Conservation (phyloP, 2,888 invertebrate species). For the Drosophila imparisetae region DNA sequence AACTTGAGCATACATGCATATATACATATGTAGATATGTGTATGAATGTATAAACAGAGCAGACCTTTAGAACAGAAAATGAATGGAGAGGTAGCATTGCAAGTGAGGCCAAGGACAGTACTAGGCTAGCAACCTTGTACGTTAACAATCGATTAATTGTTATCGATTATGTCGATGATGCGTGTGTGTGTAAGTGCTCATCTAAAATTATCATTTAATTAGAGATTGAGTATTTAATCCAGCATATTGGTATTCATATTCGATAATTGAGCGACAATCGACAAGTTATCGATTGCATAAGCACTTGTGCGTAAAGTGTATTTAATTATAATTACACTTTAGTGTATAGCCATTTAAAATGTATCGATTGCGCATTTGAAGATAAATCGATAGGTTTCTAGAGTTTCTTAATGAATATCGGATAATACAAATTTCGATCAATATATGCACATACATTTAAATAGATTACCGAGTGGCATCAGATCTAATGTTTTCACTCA, state of each 20-base stretch:
- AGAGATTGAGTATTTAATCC: not conserved
- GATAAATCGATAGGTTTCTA: not conserved
- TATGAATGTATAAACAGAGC: not conserved
- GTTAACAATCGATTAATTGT: constrained; percentile 2
- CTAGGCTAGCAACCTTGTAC: not conserved
- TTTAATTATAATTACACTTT: not conserved
- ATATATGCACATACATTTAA: not conserved
- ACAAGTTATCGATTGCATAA: not conserved
- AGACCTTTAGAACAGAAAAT: not conserved
- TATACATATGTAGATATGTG: not conserved
- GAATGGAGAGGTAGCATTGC: not conserved
- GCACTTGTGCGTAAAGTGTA: not conserved
- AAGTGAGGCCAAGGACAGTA: constrained; percentile 16
- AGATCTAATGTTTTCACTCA: not conserved
- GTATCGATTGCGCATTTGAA: not conserved
- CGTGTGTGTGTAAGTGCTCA: not conserved
- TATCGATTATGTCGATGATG: not conserved
- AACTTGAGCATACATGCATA: not conserved
- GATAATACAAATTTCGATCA: not conserved
- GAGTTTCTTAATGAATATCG: too few species aligned
- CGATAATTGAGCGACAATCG: not conserved
- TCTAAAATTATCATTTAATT: not conserved
- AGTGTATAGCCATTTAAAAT: not conserved
- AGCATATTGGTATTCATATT: not conserved
- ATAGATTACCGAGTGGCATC: not conserved